Evolutionary conservation across 2,888 invertebrate species (phyloP).

Genomic region (Amitus sp.): DNA sequence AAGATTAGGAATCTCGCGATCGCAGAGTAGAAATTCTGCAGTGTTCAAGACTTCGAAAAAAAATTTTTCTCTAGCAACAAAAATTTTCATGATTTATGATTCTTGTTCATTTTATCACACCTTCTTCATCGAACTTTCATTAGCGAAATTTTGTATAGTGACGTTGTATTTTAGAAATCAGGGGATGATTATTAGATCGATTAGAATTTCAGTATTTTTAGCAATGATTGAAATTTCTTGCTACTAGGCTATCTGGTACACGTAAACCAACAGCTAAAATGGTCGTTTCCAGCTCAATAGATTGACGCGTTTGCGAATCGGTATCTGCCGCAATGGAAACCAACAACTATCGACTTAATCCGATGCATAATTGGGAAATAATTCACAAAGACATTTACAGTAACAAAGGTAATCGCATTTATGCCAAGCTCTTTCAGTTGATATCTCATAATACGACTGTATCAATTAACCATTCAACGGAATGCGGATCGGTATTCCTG

Average conservation of each 20-base stretch:
- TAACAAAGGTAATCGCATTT: slow-evolving; percentile 39
- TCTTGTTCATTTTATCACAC: too few relatives aligned
- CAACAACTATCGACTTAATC: slow-evolving; percentile 28
- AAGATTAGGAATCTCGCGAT: too few relatives aligned
- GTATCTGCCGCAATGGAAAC: slow-evolving; percentile 17
- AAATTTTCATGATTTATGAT: too few relatives aligned
- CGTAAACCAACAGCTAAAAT: slow-evolving; percentile 33
- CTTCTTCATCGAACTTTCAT: too few relatives aligned
- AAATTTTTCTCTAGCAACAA: too few relatives aligned
- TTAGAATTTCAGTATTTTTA: slow-evolving; percentile 48
- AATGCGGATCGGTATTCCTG: too few relatives aligned
- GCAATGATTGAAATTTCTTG: slow-evolving; percentile 54
- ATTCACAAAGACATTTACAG: slow-evolving; percentile 34
- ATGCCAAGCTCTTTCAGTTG: slow-evolving; percentile 38
- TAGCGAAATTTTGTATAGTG: too few relatives aligned
- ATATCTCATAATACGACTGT: slow-evolving; percentile 25
- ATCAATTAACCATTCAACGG: too few relatives aligned
- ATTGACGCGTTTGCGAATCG: slow-evolving; percentile 32
- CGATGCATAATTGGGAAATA: slow-evolving; percentile 27
- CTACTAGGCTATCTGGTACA: slow-evolving; percentile 18
- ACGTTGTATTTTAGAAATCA: slow-evolving; percentile 34
- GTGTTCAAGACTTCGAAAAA: too few relatives aligned
- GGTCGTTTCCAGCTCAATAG: slow-evolving; percentile 50
- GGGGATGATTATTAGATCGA: slow-evolving; percentile 50
- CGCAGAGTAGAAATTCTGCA: too few relatives aligned